phyloP scores from a whole-genome alignment of 2,113 vertebrate species.

The Hiodon alosoides region DNA sequence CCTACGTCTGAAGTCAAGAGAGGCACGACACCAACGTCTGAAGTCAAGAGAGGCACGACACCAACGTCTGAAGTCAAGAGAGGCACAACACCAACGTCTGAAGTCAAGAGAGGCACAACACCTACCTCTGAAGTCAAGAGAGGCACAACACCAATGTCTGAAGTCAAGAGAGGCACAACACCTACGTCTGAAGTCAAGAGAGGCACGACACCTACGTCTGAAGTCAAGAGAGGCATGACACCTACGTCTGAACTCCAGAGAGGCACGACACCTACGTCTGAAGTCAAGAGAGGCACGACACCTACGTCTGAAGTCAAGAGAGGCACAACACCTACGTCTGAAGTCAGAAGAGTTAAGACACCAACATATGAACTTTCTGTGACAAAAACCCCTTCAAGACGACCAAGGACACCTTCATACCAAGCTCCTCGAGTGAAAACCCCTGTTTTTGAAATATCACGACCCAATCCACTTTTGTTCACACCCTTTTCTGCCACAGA shows the following conservation, averaged over 20 bases:
- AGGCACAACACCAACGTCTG: constrained; percentile 15
- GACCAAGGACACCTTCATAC: constrained; percentile 43
- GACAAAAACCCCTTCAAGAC: constrained; percentile 30
- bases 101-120: not conserved
- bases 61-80: constrained; percentile 11
- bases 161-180: constrained; percentile 37
- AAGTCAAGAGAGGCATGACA: constrained; percentile 11
- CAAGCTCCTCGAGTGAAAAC: constrained; percentile 40
- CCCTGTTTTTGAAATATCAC: constrained; percentile 50
- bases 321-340: constrained; percentile 27
- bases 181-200: constrained; percentile 17
- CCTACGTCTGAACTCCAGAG: constrained; percentile 25
- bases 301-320: not conserved
- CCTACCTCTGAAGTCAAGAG: constrained; percentile 14
- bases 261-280: constrained; percentile 19
- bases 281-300: too few relatives aligned
- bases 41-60: constrained; percentile 7
- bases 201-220: constrained; percentile 41
- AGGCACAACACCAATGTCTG: constrained; percentile 24
- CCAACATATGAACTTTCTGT: constrained; percentile 25
- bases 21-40: constrained; percentile 8
- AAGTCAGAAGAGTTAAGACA: constrained; percentile 24
- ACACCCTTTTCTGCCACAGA: constrained; percentile 38
- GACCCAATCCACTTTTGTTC: constrained; percentile 49
- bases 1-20: not conserved